Evolutionary conservation across 2,797 vertebrate genomes (phyloP), one percentile per base, ranked within the genome.

Genomic region (Avahi laniger): DNA sequence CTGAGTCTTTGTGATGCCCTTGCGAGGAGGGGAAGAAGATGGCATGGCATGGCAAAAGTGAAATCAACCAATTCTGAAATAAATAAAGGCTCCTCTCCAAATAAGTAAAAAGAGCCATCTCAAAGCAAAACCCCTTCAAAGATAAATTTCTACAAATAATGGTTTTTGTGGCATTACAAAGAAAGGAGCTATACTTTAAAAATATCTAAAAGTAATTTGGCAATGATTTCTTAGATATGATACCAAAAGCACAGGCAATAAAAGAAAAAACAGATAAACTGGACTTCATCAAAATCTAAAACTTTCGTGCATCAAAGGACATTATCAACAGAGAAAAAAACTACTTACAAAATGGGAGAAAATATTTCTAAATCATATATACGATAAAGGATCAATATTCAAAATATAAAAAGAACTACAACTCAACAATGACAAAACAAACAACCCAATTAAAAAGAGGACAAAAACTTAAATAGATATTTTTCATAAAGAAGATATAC

Each of bases 1-100:
- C 76, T 78, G 72, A 95, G 26, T 61, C 89, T 87, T 94, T 89
- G 14, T 79, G 48, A 73, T 48, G n/a, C 50, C 24, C 33, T 54
- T 84, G 48, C 83, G 41, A 84, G 83, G 33, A 94, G 17, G 35
- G 22, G 12, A 85, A 38, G 72, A 82, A 5, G 28, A 38, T 0
- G 22, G 20, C 2, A n/a, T 15, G 30, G 7, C 8, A 15, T 17
- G 20, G 11, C 0, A 2, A 80, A 91, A 69, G 41, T n/a, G 46
- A 93, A 94, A 89, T 82, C 52, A 69, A 52, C 46, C 72, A 84
- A 43, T 93, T 89, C 65, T 82, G 24, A 91, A 93, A 57, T 65
- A 73, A 70, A 81, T 5, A 35, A 90, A 95, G 57, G 43, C 22
- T n/a, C 43, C 35, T 85, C 33, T 79, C 46, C 83, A 76, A 70